phyloP scores from a whole-genome alignment of 2,113 vertebrate genomes.

The Garra rufa region DNA sequence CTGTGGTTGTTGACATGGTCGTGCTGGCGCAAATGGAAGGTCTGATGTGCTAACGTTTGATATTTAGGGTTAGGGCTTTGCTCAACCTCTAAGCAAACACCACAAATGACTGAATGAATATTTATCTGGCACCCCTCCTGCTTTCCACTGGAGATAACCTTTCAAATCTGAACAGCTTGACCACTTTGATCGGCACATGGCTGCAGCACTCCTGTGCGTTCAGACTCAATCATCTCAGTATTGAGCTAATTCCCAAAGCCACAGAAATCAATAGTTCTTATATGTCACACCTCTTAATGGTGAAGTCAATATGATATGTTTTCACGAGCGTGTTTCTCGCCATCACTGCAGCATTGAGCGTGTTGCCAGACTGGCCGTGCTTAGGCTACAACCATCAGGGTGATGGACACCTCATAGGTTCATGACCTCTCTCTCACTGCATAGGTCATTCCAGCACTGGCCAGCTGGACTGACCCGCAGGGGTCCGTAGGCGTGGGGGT shows the following conservation, averaged over 20 bases:
- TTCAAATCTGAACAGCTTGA: slow-evolving; percentile 34
- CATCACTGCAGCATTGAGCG: neutral
- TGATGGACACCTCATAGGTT: slow-evolving; percentile 63
- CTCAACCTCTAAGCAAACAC: neutral
- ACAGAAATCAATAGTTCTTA: slow-evolving; percentile 59
- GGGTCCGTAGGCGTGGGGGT: neutral
- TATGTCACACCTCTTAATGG: slow-evolving; percentile 46
- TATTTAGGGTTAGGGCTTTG: neutral
- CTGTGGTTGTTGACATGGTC: no score
- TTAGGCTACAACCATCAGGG: slow-evolving; percentile 68
- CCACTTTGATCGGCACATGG: neutral
- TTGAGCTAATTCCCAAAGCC: slow-evolving; percentile 55
- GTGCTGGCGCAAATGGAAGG: no score
- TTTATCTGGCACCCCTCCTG: neutral
- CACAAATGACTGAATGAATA: neutral
- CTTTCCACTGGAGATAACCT: slow-evolving; percentile 10
- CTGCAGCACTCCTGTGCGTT: slow-evolving; percentile 6
- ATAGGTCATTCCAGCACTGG: slow-evolving; percentile 36
- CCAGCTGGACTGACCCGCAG: slow-evolving; percentile 26
- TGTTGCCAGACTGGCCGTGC: slow-evolving; percentile 1
- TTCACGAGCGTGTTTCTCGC: neutral
- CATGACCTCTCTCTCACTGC: slow-evolving; percentile 53
- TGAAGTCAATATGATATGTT: slow-evolving; percentile 63
- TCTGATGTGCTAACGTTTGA: neutral
- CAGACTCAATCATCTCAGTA: slow-evolving; percentile 59